phyloP scores from a whole-genome alignment of 2,113 vertebrate species.

The Charadrius vociferus region DNA sequence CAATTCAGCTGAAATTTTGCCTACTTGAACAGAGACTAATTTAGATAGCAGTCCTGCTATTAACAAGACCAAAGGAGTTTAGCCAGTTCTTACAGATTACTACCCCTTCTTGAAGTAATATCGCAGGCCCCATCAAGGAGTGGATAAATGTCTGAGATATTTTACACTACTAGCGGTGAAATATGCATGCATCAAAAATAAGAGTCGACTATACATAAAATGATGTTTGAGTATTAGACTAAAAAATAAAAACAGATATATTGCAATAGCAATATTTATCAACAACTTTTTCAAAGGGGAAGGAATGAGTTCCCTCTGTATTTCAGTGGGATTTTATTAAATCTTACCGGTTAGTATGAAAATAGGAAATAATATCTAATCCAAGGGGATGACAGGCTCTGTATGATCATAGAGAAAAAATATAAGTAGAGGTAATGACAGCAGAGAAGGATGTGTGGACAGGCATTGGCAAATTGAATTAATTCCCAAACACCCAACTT shows the following conservation, averaged over 20 bases:
- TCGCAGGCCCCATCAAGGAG: not conserved
- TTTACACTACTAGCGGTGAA: not conserved
- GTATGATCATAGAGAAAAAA: not conserved
- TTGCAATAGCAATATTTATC: not conserved
- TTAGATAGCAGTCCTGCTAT: not conserved
- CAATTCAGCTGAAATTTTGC: not conserved
- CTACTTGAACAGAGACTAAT: not conserved
- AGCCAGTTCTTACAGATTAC: not conserved
- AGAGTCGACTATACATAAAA: not conserved
- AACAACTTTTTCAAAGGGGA: not conserved
- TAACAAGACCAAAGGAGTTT: not conserved
- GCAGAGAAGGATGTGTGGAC: constrained; percentile 22
- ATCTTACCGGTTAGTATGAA: not conserved
- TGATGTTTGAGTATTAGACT: not conserved
- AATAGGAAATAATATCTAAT: not conserved
- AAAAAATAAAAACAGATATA: not conserved
- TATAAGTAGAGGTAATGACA: not conserved
- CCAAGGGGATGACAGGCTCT: not conserved
- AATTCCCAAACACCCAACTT: constrained; percentile 35
- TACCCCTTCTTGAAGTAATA: not conserved
- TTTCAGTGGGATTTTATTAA: not conserved
- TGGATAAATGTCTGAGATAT: not conserved
- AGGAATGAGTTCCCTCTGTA: not conserved
- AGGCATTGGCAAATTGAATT: constrained; percentile 41
- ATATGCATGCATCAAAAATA: not conserved